phyloP scores from a whole-genome alignment of 2,113 vertebrate genomes.

The Hemichromis elongatus region DNA sequence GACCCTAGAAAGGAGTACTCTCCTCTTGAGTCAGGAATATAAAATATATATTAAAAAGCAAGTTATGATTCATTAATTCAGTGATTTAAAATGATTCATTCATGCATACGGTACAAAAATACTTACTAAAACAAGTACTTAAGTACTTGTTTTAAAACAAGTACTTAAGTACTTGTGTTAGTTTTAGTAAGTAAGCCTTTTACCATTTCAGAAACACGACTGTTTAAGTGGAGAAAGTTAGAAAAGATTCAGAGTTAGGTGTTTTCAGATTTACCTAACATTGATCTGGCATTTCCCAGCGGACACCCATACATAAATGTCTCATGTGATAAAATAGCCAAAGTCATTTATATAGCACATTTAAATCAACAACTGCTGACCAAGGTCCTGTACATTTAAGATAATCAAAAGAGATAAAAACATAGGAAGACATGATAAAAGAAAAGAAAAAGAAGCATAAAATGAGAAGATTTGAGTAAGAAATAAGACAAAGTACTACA shows the following conservation, averaged over 20 bases:
- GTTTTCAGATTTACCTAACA: background rate
- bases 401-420: background rate
- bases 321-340: background rate
- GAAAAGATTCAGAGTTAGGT: background rate
- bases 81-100: too few relatives aligned
- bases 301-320: background rate
- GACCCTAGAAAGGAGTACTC: background rate
- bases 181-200: background rate
- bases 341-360: background rate
- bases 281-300: background rate
- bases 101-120: background rate
- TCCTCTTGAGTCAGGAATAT: background rate
- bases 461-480: accelerated
- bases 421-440: background rate
- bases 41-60: background rate
- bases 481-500: background rate
- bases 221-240: background rate
- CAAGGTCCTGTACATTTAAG: background rate
- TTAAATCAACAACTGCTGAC: background rate
- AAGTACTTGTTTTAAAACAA: background rate
- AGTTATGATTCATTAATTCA: too few relatives aligned
- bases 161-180: background rate
- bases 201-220: background rate
- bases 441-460: background rate
- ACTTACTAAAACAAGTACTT: background rate